A percentile compares a stretch with the other conserved stretches of the same genome.
Evolutionary conservation across 2,888 invertebrate species (phyloP).

Genomic region (Nephrotoma guestfalica): DNA sequence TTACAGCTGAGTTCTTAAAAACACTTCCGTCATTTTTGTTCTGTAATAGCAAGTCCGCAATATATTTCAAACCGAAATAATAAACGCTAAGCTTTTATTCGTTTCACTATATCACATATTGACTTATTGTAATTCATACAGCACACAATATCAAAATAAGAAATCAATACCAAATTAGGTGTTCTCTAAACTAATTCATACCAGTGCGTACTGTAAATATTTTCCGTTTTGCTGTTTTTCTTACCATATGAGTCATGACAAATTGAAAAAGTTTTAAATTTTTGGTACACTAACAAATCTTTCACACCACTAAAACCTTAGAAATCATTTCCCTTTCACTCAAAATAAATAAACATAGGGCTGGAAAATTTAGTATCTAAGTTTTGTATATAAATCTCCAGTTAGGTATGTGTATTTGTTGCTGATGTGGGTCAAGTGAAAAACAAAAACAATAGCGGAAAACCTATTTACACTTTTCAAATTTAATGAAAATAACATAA

Average conservation of each 20-base stretch:
- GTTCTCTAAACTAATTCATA: background rate
- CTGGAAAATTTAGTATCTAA: background rate
- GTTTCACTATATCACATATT: too few species aligned
- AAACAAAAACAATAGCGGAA: background rate
- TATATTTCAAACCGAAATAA: too few species aligned
- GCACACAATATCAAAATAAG: too few species aligned
- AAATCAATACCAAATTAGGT: background rate
- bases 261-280: background rate
- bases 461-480: background rate
- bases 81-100: too few species aligned
- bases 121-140: too few species aligned
- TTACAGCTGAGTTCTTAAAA: too few species aligned
- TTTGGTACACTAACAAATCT: background rate
- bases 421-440: background rate
- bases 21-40: too few species aligned
- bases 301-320: background rate
- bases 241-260: background rate
- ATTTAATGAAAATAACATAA: background rate
- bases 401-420: background rate
- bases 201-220: background rate
- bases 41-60: too few species aligned
- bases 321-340: background rate
- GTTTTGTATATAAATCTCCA: background rate
- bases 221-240: background rate
- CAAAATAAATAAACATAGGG: background rate